Evolutionary conservation across 1,140 invertebrate genomes (phyloP), one percentile per base, ranked within the genome.

Genomic region (Papilio helenus): DNA sequence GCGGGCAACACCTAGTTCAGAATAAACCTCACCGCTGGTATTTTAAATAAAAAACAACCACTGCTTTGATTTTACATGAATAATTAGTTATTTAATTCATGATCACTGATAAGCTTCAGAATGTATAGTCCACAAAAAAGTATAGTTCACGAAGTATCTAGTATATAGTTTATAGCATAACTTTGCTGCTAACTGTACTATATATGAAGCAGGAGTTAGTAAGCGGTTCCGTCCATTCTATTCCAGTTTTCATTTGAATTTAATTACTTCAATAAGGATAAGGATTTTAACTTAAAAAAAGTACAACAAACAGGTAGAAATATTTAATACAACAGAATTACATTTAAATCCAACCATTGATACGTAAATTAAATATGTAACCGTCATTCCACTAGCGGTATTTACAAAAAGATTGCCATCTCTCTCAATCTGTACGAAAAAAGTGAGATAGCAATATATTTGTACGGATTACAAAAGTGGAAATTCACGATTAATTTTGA

Each of bases 241-340:
- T n/a, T n/a, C 34, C 0, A 39, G 34, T 39, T 39, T 39, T 8
- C 5, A 39, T 7, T 9, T 20, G n/a, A n/a, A 51, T 51, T 51
- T 51, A 46, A 16, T 49, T 20, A 55, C 18, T 55, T 14, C 0
- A 8, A 16, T 7, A 68, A 29, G 26, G 23, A 29, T 68, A 29
- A 16, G 58, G 18, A 20, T 49, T 72, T 71, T 72, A 79, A 58
- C 71, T 73, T 12, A 49, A 44, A 14, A 83, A 84, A 87, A 85
- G 85, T 76, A 81, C 73, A 79, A 76, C 23, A 78, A 81, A 89
- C 86, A 84, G 82, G 88, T 91, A 92, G 90, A 92, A 92, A 92
- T 92, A 90, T 92, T 92, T 92, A 91, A 87, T 92, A 90, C 87
- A 92, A 91, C 88, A 90, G 88, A 91, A 88, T 68, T 68, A 68